Percentiles rank a stretch among this genome's conserved stretches.
phyloP scores from a whole-genome alignment of 2,113 vertebrate genomes.

The Ochotona curzoniae region DNA sequence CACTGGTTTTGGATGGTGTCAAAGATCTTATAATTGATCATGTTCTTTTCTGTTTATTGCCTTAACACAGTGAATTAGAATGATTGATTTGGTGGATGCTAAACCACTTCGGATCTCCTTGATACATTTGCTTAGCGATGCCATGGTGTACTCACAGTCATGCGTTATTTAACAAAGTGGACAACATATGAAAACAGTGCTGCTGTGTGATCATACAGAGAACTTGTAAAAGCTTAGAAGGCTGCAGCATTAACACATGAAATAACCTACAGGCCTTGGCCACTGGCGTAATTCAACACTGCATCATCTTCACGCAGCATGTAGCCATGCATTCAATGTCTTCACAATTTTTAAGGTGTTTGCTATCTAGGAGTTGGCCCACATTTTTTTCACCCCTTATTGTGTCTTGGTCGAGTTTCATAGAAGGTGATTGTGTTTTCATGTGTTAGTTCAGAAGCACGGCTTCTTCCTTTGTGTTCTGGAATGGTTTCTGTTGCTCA shows the following conservation, averaged over 20 bases:
- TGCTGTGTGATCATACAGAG: too few species aligned
- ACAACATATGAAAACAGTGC: too few species aligned
- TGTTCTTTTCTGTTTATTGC: background rate
- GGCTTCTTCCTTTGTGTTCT: background rate
- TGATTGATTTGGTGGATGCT: background rate
- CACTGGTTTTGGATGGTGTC: background rate
- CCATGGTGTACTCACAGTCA: background rate
- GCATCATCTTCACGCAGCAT: too few species aligned
- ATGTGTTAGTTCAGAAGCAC: background rate
- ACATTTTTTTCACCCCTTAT: background rate
- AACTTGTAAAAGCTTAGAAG: too few species aligned
- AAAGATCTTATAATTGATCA: background rate
- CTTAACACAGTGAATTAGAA: background rate
- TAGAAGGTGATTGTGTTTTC: constrained; percentile 10
- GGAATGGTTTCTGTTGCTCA: constrained; percentile 4
- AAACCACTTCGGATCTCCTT: background rate
- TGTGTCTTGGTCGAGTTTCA: background rate
- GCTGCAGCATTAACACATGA: too few species aligned
- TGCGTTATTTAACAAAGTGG: too few species aligned
- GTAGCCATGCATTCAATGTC: background rate
- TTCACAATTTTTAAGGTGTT: background rate
- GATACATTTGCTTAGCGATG: background rate
- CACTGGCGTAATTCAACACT: too few species aligned
- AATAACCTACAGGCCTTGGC: too few species aligned
- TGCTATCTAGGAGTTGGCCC: background rate